Conservation (phyloP, 2,797 vertebrate genomes). For the Mormyrus hasselquistii region DNA sequence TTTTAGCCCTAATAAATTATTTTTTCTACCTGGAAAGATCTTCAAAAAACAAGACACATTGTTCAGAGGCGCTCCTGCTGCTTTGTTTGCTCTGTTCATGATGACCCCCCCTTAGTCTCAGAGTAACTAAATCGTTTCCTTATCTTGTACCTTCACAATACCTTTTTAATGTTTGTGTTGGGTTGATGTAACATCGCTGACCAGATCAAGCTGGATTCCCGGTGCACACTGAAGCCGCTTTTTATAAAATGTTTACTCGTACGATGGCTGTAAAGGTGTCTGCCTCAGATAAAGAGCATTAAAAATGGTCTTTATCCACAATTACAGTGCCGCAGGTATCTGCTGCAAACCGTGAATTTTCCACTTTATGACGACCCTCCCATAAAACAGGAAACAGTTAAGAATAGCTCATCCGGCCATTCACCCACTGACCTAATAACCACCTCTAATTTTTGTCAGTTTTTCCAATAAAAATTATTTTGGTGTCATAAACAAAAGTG, state of each 20-base stretch:
- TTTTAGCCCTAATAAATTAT: neutral
- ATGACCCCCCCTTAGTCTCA: neutral
- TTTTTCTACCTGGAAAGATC: neutral
- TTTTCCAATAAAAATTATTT: neutral
- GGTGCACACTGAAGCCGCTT: neutral
- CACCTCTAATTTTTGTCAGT: neutral
- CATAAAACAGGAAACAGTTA: neutral
- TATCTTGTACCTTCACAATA: conserved; percentile 13
- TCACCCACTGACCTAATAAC: neutral
- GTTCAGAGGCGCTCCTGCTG: neutral
- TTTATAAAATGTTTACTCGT: neutral
- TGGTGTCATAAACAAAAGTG: neutral
- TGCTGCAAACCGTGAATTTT: neutral
- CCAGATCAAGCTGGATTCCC: neutral
- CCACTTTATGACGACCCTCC: neutral
- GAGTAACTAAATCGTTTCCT: neutral
- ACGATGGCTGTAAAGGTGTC: neutral
- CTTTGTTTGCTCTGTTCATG: neutral
- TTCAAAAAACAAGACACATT: neutral
- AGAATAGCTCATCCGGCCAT: neutral
- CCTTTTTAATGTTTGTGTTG: conserved; percentile 13
- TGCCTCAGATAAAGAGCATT: neutral
- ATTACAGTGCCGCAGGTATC: neutral
- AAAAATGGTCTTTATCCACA: neutral
- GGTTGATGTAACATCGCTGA: conserved; percentile 10